Percentiles rank a stretch among this genome's conserved stretches.
Evolutionary conservation across 2,797 vertebrate genomes (phyloP).

Genomic region (Psittacula echo): DNA sequence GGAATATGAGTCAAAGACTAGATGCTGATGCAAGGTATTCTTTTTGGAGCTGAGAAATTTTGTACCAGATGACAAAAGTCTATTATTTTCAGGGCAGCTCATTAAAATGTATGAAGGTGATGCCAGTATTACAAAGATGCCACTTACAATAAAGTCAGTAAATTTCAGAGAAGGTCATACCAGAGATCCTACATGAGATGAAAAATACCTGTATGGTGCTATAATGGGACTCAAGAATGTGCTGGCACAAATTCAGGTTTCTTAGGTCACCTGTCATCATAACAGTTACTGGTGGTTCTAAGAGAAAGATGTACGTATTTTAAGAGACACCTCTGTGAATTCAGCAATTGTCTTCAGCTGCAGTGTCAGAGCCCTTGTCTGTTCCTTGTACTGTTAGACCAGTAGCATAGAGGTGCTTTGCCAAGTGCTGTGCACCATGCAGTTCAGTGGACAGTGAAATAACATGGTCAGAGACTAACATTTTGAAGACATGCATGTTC

Average conservation of each 20-base stretch:
- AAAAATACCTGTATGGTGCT: conserved; percentile 22
- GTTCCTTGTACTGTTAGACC: not conserved
- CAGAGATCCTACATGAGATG: conserved; percentile 8
- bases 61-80: conserved; percentile 32
- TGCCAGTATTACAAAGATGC: conserved; percentile 46
- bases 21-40: conserved; percentile 4
- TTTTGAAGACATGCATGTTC: not conserved
- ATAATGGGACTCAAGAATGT: conserved; percentile 24
- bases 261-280: conserved; percentile 39
- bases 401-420: not conserved
- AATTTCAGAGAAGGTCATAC: conserved; percentile 54
- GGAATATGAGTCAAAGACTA: not conserved
- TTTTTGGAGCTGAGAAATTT: conserved; percentile 29
- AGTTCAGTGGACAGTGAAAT: not conserved
- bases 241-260: conserved; percentile 41
- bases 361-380: not conserved
- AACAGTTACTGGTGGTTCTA: conserved; percentile 7
- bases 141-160: conserved; percentile 50
- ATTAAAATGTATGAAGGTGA: conserved; percentile 67
- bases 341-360: conserved; percentile 16
- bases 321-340: not conserved
- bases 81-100: conserved; percentile 44
- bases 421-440: not conserved
- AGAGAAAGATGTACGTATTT: not conserved
- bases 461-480: not conserved